Evolutionary conservation across 2,797 vertebrate genomes (phyloP).

Genomic region (Acanthornis magna): DNA sequence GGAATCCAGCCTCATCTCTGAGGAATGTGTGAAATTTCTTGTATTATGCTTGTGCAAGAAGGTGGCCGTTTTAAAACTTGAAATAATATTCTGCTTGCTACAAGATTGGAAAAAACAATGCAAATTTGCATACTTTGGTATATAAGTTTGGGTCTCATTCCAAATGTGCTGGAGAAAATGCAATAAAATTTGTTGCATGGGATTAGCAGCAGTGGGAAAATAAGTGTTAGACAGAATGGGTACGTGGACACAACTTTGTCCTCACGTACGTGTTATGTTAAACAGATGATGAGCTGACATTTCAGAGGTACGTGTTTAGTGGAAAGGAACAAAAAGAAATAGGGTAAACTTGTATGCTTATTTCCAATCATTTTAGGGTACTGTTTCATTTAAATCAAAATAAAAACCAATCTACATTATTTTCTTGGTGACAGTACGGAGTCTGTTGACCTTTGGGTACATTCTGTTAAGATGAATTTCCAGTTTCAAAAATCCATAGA

Average conservation of each 20-base stretch:
- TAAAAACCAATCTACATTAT: background rate
- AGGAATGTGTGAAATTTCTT: background rate
- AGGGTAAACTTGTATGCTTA: background rate
- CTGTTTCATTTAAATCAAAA: background rate
- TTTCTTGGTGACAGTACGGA: background rate
- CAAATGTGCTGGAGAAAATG: background rate
- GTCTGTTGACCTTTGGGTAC: background rate
- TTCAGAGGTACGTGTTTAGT: background rate
- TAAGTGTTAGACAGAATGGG: background rate
- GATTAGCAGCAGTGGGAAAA: background rate
- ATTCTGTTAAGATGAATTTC: background rate
- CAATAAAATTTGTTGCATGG: background rate
- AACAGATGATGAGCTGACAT: background rate
- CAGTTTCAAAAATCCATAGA: background rate
- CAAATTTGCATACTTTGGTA: background rate
- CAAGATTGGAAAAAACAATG: background rate
- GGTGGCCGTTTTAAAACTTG: background rate
- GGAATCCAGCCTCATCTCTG: background rate
- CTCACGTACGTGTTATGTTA: accelerated
- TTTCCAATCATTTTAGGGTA: background rate
- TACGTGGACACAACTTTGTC: background rate
- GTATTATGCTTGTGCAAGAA: background rate
- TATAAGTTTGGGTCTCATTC: background rate
- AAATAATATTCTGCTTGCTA: background rate
- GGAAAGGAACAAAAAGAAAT: background rate